Conservation (phyloP, 2,113 vertebrate genomes). For the Pitta sordida region DNA sequence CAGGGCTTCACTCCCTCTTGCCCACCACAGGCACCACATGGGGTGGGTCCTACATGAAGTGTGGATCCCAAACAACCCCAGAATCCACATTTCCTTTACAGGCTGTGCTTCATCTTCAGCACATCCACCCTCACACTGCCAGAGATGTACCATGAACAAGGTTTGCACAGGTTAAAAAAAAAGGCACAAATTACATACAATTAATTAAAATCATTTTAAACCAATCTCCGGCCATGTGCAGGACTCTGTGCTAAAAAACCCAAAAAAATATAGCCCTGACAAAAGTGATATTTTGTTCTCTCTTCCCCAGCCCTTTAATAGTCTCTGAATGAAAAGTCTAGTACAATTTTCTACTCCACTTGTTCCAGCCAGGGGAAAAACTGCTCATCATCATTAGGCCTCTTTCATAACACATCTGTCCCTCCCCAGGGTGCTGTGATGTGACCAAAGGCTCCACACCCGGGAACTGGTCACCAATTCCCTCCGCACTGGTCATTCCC, state of each 20-base stretch:
- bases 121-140: background rate
- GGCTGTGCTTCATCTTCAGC: background rate
- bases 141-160: background rate
- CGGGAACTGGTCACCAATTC: accelerated
- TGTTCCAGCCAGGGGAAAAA: background rate
- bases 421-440: background rate
- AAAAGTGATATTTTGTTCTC: background rate
- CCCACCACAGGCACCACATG: no score
- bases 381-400: background rate
- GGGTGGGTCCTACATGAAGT: no score
- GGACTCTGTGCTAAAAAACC: background rate
- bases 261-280: background rate
- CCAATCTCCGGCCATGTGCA: background rate
- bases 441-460: background rate
- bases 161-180: background rate
- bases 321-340: background rate
- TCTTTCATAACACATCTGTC: constrained; percentile 17
- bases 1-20: no score
- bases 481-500: accelerated
- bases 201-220: background rate
- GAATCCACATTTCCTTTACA: accelerated
- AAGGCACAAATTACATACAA: background rate
- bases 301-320: background rate
- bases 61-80: accelerated
- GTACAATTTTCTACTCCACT: constrained; percentile 38